These are phyloP conservation scores for Hydrozoanthus gracilis DNA, from an alignment of 92 coral and sea anemone genomes.

Conservation along the genomic window DNA sequence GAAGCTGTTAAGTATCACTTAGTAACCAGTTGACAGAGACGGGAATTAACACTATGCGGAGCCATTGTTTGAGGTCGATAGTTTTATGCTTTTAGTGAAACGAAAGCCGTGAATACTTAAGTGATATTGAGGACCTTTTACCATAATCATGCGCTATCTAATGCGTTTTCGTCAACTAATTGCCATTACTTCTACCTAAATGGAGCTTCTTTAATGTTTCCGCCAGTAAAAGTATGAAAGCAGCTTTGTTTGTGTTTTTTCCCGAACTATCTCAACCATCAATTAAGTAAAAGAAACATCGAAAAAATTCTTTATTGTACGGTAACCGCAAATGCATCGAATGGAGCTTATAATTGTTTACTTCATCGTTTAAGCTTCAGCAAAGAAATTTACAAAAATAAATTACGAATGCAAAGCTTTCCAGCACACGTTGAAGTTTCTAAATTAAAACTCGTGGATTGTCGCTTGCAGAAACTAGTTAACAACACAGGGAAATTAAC, in stretches of 20 bases:
- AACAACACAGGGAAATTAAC: neutral
- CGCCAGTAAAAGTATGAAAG: conserved; percentile 35
- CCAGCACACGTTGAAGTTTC: no score
- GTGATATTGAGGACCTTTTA: conserved; percentile 13
- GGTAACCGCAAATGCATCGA: neutral
- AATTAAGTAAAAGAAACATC: conserved; percentile 14
- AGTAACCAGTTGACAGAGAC: neutral
- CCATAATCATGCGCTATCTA: neutral
- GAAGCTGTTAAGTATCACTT: neutral
- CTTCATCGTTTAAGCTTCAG: no score
- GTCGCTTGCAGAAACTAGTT: neutral
- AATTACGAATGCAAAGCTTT: no score
- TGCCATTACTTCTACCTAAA: conserved; percentile 18
- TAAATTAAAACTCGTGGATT: neutral
- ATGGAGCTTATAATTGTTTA: no score
- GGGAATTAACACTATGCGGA: neutral
- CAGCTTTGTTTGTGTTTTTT: conserved; percentile 41
- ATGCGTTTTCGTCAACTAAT: neutral
- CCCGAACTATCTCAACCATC: conserved; percentile 11
- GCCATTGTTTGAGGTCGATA: conserved; percentile 2
- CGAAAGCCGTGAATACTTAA: conserved; percentile 1
- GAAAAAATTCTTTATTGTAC: no score
- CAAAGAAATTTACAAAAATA: no score
- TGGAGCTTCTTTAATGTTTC: conserved; percentile 37
- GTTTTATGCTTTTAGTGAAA: conserved; percentile 29